Conservation (phyloP, 1,140 invertebrate genomes). For the Leguminivora glycinivorella region DNA sequence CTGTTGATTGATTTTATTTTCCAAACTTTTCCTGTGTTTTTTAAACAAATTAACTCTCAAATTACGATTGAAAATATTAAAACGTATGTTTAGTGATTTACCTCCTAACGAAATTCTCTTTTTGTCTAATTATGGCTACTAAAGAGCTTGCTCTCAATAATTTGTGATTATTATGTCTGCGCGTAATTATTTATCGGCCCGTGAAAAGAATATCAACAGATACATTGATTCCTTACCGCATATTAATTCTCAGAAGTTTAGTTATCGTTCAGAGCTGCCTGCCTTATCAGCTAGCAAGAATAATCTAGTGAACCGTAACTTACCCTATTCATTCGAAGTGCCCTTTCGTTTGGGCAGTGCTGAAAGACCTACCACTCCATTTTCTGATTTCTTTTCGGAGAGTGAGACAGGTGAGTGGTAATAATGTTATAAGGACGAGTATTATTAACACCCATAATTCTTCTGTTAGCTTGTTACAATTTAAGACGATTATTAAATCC, state of each 20-base stretch:
- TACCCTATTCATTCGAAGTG: slow-evolving; percentile 55
- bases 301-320: slow-evolving; percentile 58
- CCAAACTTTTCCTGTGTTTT: slow-evolving; percentile 20
- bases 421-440: too few species aligned
- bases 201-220: slow-evolving; percentile 64
- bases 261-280: slow-evolving; percentile 55
- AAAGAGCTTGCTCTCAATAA: not conserved
- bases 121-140: not conserved
- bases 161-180: slow-evolving; percentile 71
- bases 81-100: not conserved
- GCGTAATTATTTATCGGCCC: slow-evolving; percentile 65
- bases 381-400: slow-evolving; percentile 70
- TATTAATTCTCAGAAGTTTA: slow-evolving; percentile 62
- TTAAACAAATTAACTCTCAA: not conserved
- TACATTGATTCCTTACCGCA: slow-evolving; percentile 65
- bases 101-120: not conserved
- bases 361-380: slow-evolving; percentile 61
- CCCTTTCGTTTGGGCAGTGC: slow-evolving; percentile 47
- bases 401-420: slow-evolving; percentile 61
- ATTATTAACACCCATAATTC: too few species aligned
- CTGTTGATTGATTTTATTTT: slow-evolving; percentile 26
- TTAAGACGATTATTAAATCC: too few species aligned
- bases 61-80: not conserved
- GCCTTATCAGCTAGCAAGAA: slow-evolving; percentile 57
- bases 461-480: too few species aligned